phyloP scores from a whole-genome alignment of 1,140 invertebrate genomes.

The Cyphomyrmex costatus region DNA sequence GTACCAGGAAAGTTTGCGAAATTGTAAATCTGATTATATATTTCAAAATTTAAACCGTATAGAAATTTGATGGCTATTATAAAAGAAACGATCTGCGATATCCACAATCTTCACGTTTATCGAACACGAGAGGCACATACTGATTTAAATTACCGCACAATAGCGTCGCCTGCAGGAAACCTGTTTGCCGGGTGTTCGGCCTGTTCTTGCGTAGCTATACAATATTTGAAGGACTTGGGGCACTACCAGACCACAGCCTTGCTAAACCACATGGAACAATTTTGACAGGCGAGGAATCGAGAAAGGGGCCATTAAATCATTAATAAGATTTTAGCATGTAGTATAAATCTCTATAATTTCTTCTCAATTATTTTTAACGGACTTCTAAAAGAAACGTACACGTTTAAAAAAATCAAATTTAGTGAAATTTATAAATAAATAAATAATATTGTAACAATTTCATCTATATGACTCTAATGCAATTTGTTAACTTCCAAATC shows the following conservation, averaged over 20 bases:
- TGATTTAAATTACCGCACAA: constrained; percentile 69
- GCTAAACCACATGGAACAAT: constrained; percentile 46
- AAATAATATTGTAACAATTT: not conserved
- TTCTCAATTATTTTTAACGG: not conserved
- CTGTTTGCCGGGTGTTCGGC: constrained; percentile 64
- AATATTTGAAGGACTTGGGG: constrained; percentile 53
- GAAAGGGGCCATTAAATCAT: constrained; percentile 31
- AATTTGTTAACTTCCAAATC: not conserved
- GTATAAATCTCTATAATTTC: not conserved
- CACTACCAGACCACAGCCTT: constrained; percentile 44
- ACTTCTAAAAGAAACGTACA: not conserved
- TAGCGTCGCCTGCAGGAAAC: constrained; percentile 59
- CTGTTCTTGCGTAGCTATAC: constrained; percentile 49
- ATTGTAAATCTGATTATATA: not conserved
- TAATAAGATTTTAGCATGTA: constrained; percentile 35
- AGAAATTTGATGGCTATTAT: not conserved
- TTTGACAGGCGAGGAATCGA: constrained; percentile 39
- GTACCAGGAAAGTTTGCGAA: not conserved
- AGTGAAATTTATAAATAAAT: not conserved
- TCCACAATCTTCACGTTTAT: constrained; percentile 19
- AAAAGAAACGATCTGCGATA: constrained; percentile 18
- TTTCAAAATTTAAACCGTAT: not conserved
- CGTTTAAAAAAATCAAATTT: not conserved
- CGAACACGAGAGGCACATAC: constrained; percentile 33
- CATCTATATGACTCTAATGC: not conserved